Conservation (phyloP, 2,113 vertebrate genomes). For the Regulus satrapa region DNA sequence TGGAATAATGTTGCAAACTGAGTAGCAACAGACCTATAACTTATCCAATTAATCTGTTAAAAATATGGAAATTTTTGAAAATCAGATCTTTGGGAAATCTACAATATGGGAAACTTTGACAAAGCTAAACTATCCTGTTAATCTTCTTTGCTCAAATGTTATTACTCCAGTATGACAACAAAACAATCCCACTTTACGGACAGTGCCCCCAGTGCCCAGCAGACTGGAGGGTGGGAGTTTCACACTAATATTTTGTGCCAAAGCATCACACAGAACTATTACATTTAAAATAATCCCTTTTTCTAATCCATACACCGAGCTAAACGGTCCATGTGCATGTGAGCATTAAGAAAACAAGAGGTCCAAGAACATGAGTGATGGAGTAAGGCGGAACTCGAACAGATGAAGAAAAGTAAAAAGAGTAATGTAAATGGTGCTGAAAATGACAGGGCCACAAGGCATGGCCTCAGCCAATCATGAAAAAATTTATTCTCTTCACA, state of each 20-base stretch:
- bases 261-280: neutral
- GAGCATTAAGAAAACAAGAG: neutral
- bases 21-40: slow-evolving; percentile 4
- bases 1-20: slow-evolving; percentile 60
- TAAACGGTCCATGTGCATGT: neutral
- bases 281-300: neutral
- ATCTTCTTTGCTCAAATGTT: neutral
- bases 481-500: neutral
- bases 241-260: neutral
- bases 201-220: neutral
- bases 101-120: neutral
- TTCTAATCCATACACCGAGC: neutral
- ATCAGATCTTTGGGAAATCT: neutral
- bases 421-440: neutral
- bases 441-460: neutral
- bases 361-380: neutral
- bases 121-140: neutral
- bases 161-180: neutral
- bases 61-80: slow-evolving; percentile 12
- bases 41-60: slow-evolving; percentile 12
- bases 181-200: neutral
- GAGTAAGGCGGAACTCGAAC: neutral
- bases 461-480: neutral
- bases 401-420: neutral
- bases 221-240: neutral